Percentiles rank a stretch among this genome's conserved stretches.
phyloP scores from a whole-genome alignment of 2,888 invertebrate genomes.

The Philaethria dido region DNA sequence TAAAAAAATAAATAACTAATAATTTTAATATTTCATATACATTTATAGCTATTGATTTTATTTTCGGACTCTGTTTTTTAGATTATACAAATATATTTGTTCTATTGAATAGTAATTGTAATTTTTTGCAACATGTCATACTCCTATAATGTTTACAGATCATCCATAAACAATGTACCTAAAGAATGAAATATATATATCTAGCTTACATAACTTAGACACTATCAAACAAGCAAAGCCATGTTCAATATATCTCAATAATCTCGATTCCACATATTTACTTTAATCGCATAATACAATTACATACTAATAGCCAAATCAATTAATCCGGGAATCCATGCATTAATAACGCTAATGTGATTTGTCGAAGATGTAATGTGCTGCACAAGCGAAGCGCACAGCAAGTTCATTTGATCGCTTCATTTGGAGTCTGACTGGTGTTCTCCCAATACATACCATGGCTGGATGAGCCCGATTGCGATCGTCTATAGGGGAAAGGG shows the following conservation, averaged over 20 bases:
- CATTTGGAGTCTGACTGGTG: slow-evolving; percentile 57
- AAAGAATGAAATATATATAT: neutral
- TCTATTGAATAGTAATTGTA: too few species aligned
- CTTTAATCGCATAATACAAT: slow-evolving; percentile 31
- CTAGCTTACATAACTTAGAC: neutral
- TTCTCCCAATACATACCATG: slow-evolving; percentile 54
- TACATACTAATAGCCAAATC: slow-evolving; percentile 37
- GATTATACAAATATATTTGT: too few species aligned
- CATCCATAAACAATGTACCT: too few species aligned
- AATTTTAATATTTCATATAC: too few species aligned
- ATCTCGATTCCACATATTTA: slow-evolving; percentile 16
- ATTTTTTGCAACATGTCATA: too few species aligned
- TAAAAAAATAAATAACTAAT: too few species aligned
- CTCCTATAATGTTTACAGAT: too few species aligned
- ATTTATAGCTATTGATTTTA: too few species aligned
- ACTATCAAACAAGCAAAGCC: neutral
- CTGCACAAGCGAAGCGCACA: slow-evolving; percentile 58
- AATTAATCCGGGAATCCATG: slow-evolving; percentile 52
- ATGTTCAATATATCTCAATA: neutral
- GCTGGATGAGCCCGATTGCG: slow-evolving; percentile 67
- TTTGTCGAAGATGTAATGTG: slow-evolving; percentile 58
- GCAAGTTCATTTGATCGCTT: slow-evolving; percentile 61
- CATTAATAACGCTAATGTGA: slow-evolving; percentile 57
- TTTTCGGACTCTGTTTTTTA: too few species aligned
- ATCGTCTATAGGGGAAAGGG: slow-evolving; percentile 57